phyloP scores from a whole-genome alignment of 2,113 vertebrate species.

The Sphaerodactylus townsendi region DNA sequence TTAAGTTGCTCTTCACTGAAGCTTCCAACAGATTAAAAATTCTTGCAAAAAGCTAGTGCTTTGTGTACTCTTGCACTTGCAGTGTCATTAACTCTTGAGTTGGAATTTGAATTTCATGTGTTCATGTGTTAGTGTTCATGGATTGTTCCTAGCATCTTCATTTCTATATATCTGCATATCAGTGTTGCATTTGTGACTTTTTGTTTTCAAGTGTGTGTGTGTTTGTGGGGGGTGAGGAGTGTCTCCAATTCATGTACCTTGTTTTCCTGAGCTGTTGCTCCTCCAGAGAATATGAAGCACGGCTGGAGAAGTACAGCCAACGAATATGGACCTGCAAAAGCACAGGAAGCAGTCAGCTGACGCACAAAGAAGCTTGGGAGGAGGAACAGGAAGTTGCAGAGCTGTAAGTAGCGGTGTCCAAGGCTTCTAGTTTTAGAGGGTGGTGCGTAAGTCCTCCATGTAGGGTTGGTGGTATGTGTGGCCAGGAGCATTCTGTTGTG shows the following conservation, averaged over 20 bases:
- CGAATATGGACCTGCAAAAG: conserved; percentile 98
- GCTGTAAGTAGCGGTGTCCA: conserved; percentile 84
- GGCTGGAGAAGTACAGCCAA: conserved; percentile 87
- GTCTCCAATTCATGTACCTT: conserved; percentile 4
- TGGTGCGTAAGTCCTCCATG: neutral
- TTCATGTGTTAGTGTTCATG: neutral
- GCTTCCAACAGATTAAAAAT: neutral
- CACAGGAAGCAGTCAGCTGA: conserved; percentile 95
- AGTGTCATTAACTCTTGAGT: neutral
- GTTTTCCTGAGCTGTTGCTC: conserved; percentile 82
- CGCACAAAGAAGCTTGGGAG: conserved; percentile 97
- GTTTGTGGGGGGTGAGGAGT: too few species aligned
- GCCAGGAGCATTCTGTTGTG: neutral
- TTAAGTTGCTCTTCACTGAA: neutral
- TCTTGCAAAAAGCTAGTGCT: neutral
- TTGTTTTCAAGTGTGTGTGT: neutral
- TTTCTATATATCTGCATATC: neutral
- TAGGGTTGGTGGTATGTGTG: neutral
- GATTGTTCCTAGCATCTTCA: neutral
- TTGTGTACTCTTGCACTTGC: neutral
- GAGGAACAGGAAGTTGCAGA: conserved; percentile 98
- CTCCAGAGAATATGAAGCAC: conserved; percentile 91
- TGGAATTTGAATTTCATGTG: neutral
- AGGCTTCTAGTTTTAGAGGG: rapidly evolving
- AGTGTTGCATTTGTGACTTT: neutral